Conservation (phyloP, 1,140 invertebrate species). For the Neomicropteryx cornuta region DNA sequence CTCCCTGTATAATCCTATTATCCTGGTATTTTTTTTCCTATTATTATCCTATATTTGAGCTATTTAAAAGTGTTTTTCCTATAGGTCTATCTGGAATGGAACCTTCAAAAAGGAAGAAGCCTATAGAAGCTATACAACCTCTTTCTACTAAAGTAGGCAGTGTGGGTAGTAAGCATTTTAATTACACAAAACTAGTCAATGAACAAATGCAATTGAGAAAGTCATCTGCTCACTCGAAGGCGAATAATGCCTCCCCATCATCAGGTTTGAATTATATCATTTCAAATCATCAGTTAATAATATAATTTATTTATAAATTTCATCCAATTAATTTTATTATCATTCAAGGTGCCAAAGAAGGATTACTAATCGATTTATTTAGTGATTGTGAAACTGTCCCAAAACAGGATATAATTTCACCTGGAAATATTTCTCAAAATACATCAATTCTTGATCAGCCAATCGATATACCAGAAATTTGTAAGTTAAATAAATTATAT, state of each 20-base stretch:
- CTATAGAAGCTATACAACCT: conserved; percentile 34
- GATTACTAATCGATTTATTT: conserved; percentile 37
- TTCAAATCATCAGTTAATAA: neutral
- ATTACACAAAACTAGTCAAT: conserved; percentile 64
- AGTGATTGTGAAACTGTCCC: conserved; percentile 23
- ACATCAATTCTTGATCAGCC: conserved; percentile 66
- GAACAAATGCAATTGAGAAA: conserved; percentile 36
- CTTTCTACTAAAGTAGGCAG: conserved; percentile 39
- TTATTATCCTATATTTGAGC: too few relatives aligned
- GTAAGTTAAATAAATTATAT: conserved; percentile 21
- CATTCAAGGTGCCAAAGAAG: conserved; percentile 34
- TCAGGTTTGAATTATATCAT: too few relatives aligned
- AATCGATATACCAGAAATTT: conserved; percentile 50
- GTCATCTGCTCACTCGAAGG: conserved; percentile 5
- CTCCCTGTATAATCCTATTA: too few relatives aligned
- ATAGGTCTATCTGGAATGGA: too few relatives aligned
- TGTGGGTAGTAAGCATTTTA: conserved; percentile 54
- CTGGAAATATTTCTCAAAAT: too few relatives aligned
- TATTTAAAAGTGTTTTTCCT: too few relatives aligned
- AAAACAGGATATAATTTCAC: conserved; percentile 9
- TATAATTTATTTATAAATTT: conserved; percentile 3
- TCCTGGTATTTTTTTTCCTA: too few relatives aligned
- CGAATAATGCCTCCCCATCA: too few relatives aligned
- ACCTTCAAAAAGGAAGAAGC: too few relatives aligned
- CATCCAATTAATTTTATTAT: neutral